Evolutionary conservation across 2,888 invertebrate species (phyloP).

Genomic region (Zaprionus obscuricornis): DNA sequence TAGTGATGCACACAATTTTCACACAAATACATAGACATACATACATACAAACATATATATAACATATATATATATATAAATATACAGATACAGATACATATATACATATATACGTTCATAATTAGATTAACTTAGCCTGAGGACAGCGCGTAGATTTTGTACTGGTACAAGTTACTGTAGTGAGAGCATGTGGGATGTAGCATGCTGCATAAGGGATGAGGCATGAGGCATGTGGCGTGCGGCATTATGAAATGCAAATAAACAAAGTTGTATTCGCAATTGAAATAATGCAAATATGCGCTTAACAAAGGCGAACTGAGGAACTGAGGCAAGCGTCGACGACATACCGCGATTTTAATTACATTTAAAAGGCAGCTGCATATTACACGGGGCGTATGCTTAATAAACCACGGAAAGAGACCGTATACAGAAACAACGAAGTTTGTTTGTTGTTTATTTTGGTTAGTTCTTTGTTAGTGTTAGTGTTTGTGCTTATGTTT

Average conservation of each 20-base stretch:
- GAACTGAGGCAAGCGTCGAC: not conserved
- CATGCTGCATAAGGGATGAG: not conserved
- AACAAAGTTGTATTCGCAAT: slow-evolving; percentile 51
- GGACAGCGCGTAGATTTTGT: too few species aligned
- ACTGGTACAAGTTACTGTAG: too few species aligned
- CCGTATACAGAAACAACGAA: not conserved
- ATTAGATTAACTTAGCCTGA: slow-evolving; percentile 56
- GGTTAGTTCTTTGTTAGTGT: slow-evolving; percentile 27
- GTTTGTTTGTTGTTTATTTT: slow-evolving; percentile 12
- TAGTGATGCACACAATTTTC: slow-evolving; percentile 43
- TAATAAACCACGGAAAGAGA: slow-evolving; percentile 30
- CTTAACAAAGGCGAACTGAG: slow-evolving; percentile 37
- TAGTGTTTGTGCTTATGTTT: too few species aligned
- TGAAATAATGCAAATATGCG: slow-evolving; percentile 54
- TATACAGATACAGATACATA: too few species aligned
- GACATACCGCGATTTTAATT: slow-evolving; percentile 48
- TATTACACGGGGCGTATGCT: slow-evolving; percentile 53
- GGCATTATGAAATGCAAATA: slow-evolving; percentile 23
- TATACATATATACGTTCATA: too few species aligned
- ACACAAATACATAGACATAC: too few species aligned
- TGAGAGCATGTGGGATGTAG: too few species aligned
- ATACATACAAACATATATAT: too few species aligned
- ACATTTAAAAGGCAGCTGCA: slow-evolving; percentile 51
- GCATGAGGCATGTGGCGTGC: too few species aligned
- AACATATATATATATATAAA: too few species aligned